A percentile compares a stretch with the other conserved stretches of the same genome.
These are phyloP conservation scores for Aproaerema taeniolella DNA, from an alignment of 2,888 invertebrate genomes.

Conservation along the genomic window DNA sequence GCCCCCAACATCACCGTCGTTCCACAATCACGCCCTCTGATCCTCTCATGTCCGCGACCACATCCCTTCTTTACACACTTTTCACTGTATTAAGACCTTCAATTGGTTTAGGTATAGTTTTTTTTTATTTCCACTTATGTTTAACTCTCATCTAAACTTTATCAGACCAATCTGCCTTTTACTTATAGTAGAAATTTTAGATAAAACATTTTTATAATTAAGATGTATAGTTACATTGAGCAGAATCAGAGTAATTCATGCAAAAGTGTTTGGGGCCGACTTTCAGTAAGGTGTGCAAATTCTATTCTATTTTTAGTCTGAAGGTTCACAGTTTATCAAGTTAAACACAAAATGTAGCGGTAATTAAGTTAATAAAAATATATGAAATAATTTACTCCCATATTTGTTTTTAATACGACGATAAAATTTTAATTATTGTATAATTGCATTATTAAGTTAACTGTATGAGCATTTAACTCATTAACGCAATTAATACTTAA, in stretches of 20 bases:
- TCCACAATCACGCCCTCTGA: constrained; percentile 38
- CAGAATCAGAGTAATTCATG: neutral
- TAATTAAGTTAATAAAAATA: constrained; percentile 8
- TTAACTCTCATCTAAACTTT: too few relatives aligned
- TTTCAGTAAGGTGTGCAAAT: too few relatives aligned
- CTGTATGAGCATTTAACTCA: too few relatives aligned
- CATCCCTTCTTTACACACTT: too few relatives aligned
- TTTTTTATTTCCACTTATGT: too few relatives aligned
- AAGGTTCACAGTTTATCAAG: constrained; percentile 19
- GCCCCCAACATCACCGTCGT: constrained; percentile 57
- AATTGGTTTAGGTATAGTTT: too few relatives aligned
- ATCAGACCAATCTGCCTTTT: too few relatives aligned
- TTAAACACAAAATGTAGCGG: neutral
- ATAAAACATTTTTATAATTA: too few relatives aligned
- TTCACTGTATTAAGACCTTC: neutral
- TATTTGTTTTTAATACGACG: constrained; percentile 1
- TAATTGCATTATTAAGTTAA: constrained; percentile 9
- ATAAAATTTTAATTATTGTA: constrained; percentile 5
- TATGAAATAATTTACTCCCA: constrained; percentile 1
- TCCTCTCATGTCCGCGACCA: constrained; percentile 57
- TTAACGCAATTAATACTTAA: too few relatives aligned
- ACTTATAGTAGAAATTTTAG: too few relatives aligned
- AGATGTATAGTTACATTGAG: too few relatives aligned
- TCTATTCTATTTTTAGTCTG: neutral
- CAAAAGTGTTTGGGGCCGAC: too few relatives aligned